Conservation (phyloP, 2,888 invertebrate species). For the Drosophila kuntzei region DNA sequence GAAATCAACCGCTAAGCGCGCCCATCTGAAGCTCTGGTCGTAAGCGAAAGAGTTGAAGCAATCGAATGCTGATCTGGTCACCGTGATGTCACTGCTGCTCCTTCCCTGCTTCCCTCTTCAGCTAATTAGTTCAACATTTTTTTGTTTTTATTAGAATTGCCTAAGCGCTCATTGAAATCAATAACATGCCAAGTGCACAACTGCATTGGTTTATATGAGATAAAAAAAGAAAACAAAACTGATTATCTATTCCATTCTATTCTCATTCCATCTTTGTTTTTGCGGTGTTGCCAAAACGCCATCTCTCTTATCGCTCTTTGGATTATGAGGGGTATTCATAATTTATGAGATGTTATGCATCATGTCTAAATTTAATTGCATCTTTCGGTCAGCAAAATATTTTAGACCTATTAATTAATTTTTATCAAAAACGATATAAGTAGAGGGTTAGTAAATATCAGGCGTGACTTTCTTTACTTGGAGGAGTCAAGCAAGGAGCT, state of each 20-base stretch:
- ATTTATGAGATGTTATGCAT: not conserved
- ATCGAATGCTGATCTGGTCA: not conserved
- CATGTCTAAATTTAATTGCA: no score
- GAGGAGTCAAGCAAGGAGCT: no score
- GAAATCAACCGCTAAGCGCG: conserved; percentile 86
- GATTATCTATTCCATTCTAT: not conserved
- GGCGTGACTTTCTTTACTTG: no score
- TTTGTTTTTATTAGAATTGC: conserved; percentile 64
- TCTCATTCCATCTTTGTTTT: conserved; percentile 1
- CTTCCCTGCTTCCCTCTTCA: not conserved
- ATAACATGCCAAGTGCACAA: conserved; percentile 47
- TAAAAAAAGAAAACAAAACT: conserved; percentile 21
- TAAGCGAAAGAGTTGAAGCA: conserved; percentile 82
- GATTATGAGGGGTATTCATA: not conserved
- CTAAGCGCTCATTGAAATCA: conserved; percentile 44
- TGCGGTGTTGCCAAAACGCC: not conserved
- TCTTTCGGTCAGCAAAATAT: no score
- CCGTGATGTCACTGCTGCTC: not conserved
- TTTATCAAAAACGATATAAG: no score
- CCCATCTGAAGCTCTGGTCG: conserved; percentile 86
- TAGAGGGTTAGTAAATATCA: no score
- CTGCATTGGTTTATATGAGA: conserved; percentile 45
- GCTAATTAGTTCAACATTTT: conserved; percentile 58
- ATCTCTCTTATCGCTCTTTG: not conserved
- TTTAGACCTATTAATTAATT: no score